These are phyloP conservation scores for Sycophila texana DNA, from an alignment of 2,888 invertebrate genomes.

Conservation along the genomic window DNA sequence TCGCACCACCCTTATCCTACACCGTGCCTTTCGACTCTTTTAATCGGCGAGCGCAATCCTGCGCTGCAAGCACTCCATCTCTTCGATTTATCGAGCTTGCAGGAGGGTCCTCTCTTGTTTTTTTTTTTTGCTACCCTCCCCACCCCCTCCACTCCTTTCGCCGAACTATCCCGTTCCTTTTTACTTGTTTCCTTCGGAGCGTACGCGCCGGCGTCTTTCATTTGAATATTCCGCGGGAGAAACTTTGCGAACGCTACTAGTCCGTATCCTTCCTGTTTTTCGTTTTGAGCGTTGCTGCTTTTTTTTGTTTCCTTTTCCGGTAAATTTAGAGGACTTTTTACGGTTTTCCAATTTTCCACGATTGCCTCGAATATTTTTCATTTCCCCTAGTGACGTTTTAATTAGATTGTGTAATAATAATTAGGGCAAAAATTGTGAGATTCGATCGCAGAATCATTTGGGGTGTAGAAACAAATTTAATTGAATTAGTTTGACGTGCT, in stretches of 20 bases:
- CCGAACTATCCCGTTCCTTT: neutral
- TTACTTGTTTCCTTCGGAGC: too few species aligned
- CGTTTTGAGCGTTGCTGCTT: neutral
- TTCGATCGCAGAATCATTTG: too few species aligned
- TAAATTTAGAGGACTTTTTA: neutral
- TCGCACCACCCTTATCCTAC: conserved; percentile 31
- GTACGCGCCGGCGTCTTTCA: conserved; percentile 19
- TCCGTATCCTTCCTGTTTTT: neutral
- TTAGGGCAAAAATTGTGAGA: too few species aligned
- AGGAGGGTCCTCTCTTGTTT: neutral
- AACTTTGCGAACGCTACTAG: conserved; percentile 14
- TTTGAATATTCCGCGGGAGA: conserved; percentile 33
- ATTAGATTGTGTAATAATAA: too few species aligned
- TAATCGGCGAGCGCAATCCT: conserved; percentile 45
- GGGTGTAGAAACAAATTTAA: too few species aligned
- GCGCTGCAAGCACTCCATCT: neutral
- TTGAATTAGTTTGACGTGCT: too few species aligned
- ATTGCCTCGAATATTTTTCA: neutral
- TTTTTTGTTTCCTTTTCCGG: neutral
- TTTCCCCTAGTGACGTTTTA: too few species aligned
- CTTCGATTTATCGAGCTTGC: conserved; percentile 51
- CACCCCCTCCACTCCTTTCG: neutral
- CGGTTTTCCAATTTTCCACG: neutral
- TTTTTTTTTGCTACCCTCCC: conserved; percentile 6
- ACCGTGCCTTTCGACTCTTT: conserved; percentile 42